Percentiles rank a stretch among this genome's conserved stretches.
Conservation (phyloP, 2,113 vertebrate genomes). For the Oryzias celebensis region DNA sequence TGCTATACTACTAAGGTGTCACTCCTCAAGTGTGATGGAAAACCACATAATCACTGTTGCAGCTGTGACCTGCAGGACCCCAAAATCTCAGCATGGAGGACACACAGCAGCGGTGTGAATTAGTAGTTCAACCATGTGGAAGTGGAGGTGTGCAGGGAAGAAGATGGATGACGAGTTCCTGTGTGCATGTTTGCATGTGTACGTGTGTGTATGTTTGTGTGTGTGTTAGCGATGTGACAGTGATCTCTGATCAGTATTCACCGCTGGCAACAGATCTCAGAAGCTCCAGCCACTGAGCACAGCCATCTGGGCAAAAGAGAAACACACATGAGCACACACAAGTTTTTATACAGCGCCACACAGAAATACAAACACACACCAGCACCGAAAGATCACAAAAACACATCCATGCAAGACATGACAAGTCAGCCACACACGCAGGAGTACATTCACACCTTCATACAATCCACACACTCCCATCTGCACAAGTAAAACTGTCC, state of each 20-base stretch:
- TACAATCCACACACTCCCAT: neutral
- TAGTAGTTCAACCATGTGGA: constrained; percentile 63
- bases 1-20: neutral
- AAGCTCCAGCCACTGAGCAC: constrained; percentile 60
- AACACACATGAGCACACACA: constrained; percentile 47
- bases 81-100: constrained; percentile 42
- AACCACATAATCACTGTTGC: constrained; percentile 29
- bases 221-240: constrained; percentile 55
- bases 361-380: constrained; percentile 26
- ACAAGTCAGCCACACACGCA: constrained; percentile 21
- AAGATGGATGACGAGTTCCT: constrained; percentile 50
- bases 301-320: constrained; percentile 67
- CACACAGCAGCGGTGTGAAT: constrained; percentile 50
- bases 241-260: constrained; percentile 78
- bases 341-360: constrained; percentile 50
- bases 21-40: constrained; percentile 49
- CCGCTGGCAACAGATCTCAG: constrained; percentile 67
- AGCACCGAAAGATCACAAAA: constrained; percentile 20
- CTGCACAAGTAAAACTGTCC: constrained; percentile 1
- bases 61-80: constrained; percentile 47
- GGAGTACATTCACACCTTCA: constrained; percentile 5
- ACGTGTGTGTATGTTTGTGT: constrained; percentile 22
- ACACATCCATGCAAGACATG: constrained; percentile 23
- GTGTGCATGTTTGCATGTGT: constrained; percentile 22
- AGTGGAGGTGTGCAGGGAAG: constrained; percentile 49